Percentiles rank a stretch among this genome's conserved stretches.
These are phyloP conservation scores for Gastrophysa polygoni DNA, from an alignment of 2,888 invertebrate genomes.

Conservation along the genomic window DNA sequence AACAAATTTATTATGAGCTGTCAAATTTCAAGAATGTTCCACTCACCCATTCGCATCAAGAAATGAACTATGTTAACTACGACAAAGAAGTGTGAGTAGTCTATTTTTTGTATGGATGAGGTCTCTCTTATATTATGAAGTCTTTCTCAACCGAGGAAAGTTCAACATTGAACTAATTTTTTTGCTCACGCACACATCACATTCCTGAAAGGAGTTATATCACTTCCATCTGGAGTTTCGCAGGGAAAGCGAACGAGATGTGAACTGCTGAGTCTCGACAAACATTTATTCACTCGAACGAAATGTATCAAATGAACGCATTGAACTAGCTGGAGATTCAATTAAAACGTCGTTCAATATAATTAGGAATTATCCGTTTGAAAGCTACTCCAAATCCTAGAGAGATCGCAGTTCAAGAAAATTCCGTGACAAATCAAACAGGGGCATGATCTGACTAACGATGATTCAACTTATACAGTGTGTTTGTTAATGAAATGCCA, in stretches of 20 bases:
- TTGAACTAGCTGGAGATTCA: constrained; percentile 16
- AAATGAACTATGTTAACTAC: too few species aligned
- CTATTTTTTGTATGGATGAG: too few species aligned
- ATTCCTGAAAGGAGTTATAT: background rate
- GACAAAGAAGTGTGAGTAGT: too few species aligned
- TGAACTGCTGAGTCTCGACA: constrained; percentile 14
- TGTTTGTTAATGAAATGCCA: too few species aligned
- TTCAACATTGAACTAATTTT: background rate
- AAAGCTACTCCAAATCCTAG: background rate
- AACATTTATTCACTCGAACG: constrained; percentile 6
- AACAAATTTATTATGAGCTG: too few species aligned
- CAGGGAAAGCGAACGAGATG: constrained; percentile 14
- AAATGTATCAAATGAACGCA: constrained; percentile 5
- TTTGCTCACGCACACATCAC: background rate
- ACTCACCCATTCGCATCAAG: too few species aligned
- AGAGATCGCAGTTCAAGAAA: constrained; percentile 3
- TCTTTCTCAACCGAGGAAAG: too few species aligned
- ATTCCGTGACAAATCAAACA: too few species aligned
- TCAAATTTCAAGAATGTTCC: too few species aligned
- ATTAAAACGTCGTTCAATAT: constrained; percentile 22
- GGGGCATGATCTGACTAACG: background rate
- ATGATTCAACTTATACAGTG: too few species aligned
- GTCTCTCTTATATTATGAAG: too few species aligned
- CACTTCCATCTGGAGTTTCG: background rate
- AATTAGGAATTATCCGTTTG: constrained; percentile 17